A percentile compares a stretch with the other conserved stretches of the same genome.
Conservation (phyloP, 2,797 vertebrate genomes). For the Acrossocheilus wenchowensis region DNA sequence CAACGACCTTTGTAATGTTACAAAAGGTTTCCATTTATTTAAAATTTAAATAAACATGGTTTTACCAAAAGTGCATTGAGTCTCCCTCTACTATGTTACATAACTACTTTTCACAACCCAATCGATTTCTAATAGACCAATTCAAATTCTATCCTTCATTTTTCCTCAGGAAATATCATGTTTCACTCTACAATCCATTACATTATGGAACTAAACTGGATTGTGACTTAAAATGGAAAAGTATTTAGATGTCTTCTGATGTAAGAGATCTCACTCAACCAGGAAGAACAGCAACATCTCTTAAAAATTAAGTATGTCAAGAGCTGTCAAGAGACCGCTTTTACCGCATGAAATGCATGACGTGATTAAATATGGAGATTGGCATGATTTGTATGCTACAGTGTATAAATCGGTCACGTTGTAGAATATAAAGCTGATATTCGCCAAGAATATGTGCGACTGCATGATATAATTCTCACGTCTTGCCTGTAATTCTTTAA, state of each 20-base stretch:
- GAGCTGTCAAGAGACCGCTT: not conserved
- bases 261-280: not conserved
- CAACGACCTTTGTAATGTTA: not conserved
- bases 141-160: not conserved
- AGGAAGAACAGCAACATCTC: not conserved
- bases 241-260: not conserved
- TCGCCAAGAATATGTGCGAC: constrained; percentile 9
- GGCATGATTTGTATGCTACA: not conserved
- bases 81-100: not conserved
- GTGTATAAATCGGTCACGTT: not conserved
- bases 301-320: not conserved
- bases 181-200: not conserved
- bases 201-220: not conserved
- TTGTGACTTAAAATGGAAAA: not conserved
- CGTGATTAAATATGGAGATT: constrained; percentile 15
- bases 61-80: not conserved
- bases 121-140: not conserved
- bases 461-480: constrained; percentile 31
- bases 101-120: not conserved
- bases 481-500: constrained; percentile 40
- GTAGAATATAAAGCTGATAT: not conserved
- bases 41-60: not conserved
- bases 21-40: not conserved
- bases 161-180: not conserved
- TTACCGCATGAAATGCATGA: not conserved